Percentiles rank a stretch among this genome's conserved stretches.
Evolutionary conservation across 2,888 invertebrate genomes (phyloP).

Genomic region (Ctena decussata): DNA sequence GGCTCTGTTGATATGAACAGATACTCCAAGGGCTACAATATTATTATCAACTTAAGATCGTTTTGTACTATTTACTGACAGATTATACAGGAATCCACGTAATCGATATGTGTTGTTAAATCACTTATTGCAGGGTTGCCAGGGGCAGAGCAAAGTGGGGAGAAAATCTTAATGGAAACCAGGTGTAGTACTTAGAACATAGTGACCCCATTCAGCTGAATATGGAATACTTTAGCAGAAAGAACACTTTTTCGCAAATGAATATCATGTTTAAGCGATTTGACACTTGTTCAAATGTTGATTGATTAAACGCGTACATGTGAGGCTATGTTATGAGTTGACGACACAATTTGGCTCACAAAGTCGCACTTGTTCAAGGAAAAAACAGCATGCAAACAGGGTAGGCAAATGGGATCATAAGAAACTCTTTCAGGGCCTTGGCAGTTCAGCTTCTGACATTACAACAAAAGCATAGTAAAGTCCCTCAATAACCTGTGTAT

Average conservation of each 20-base stretch:
- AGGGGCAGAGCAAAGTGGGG: neutral
- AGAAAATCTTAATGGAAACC: neutral
- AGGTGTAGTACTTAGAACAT: neutral
- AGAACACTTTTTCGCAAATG: too few relatives aligned
- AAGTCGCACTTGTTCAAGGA: too few relatives aligned
- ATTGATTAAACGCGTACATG: too few relatives aligned
- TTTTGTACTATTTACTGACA: constrained; percentile 1
- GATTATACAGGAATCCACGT: neutral
- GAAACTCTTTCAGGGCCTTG: too few relatives aligned
- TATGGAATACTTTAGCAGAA: neutral
- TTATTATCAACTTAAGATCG: neutral
- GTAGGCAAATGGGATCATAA: too few relatives aligned
- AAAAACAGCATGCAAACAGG: too few relatives aligned
- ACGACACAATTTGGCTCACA: too few relatives aligned
- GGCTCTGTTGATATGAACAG: neutral
- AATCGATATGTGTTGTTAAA: constrained; percentile 12
- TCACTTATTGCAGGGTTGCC: neutral
- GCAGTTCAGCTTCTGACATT: too few relatives aligned
- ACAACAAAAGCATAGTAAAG: too few relatives aligned
- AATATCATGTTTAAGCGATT: too few relatives aligned
- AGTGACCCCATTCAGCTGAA: neutral
- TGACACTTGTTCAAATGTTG: neutral
- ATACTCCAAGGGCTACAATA: neutral
- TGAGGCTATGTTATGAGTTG: too few relatives aligned
- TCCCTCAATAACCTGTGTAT: too few relatives aligned